Base-by-base conservation (phyloP, 2,113 vertebrate genomes). In the Arvicanthis niloticus region DNA sequence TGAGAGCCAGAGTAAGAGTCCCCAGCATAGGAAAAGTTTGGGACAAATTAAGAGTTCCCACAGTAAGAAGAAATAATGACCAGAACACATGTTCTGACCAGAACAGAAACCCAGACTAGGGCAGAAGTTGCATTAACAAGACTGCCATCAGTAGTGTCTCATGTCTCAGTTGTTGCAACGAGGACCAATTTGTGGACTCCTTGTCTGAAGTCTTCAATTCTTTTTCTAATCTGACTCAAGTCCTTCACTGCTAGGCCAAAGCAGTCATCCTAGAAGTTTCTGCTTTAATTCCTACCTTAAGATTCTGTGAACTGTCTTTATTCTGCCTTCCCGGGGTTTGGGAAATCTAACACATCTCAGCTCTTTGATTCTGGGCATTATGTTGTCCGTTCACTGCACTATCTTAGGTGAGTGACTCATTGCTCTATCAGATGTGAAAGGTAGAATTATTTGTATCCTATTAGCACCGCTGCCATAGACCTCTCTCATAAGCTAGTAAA, bases 321-420 rank as follows among this genome's bases (percentile, higher is more conserved):
- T 91, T 48, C 80, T 16, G 56, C 24, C 56, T 96, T 96, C 34
- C 45, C 91, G 89, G 67, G 91, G 17, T 93, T 72, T 95, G 29
- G 40, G 42, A 94, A 91, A 45, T 96, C 24, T 67, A 21, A 37
- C 89, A 84, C 73, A 58, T 68, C 92, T 76, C 65, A 88, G 31
- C 31, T 42, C 76, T 90, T 1, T 93, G 77, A 68, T 93, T 76
- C 62, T 92, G 81, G 91, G 72, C 77, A 37, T 75, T 81, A 19
- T 89, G 65, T 37, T 91, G 45, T 95, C n/a, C 53, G 62, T 67
- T 90, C 37, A 94, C 40, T 56, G 9, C 48, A 10, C 88, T 7
- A 58, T 53, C 7, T 72, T 78, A 89, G 94, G 96, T 98, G 86
- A 96, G 96, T 97, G 93, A 82, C 53, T 37, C 26, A 67, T 80